These are phyloP conservation scores for Corythaixoides concolor DNA, from an alignment of 2,113 vertebrate genomes.

Conservation along the genomic window DNA sequence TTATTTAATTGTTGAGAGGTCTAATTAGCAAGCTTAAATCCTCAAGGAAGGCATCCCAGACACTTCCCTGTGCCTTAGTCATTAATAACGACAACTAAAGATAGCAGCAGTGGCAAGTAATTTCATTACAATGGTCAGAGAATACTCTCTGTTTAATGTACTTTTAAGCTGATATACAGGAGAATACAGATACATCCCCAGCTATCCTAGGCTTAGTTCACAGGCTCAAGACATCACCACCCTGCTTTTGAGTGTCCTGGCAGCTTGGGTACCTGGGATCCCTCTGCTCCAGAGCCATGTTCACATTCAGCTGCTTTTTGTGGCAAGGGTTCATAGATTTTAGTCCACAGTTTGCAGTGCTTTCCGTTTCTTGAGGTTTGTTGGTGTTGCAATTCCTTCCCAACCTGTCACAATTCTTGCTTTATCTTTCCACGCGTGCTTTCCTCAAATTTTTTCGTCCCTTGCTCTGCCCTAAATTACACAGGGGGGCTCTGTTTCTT, in stretches of 20 bases:
- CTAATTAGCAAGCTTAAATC: not conserved
- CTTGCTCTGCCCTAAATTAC: not conserved
- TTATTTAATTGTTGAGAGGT: not conserved
- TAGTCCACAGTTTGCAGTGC: not conserved
- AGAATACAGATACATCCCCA: not conserved
- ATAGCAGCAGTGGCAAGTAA: not conserved
- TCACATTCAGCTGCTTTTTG: not conserved
- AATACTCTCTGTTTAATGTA: not conserved
- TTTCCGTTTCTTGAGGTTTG: not conserved
- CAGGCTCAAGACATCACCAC: not conserved
- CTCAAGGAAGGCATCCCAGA: not conserved
- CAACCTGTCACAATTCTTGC: not conserved
- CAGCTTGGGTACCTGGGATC: not conserved
- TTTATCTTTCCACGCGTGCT: not conserved
- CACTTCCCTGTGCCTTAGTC: not conserved
- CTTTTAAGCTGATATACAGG: not conserved
- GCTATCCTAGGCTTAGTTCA: not conserved
- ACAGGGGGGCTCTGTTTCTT: not conserved
- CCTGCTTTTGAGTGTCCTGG: not conserved
- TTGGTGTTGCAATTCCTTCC: not conserved
- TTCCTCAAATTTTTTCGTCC: not conserved
- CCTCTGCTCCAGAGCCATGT: not conserved
- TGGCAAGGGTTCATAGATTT: not conserved
- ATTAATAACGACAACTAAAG: not conserved
- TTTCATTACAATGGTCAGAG: not conserved